phyloP scores from a whole-genome alignment of 2,797 vertebrate species.

The Poecilia velifera region DNA sequence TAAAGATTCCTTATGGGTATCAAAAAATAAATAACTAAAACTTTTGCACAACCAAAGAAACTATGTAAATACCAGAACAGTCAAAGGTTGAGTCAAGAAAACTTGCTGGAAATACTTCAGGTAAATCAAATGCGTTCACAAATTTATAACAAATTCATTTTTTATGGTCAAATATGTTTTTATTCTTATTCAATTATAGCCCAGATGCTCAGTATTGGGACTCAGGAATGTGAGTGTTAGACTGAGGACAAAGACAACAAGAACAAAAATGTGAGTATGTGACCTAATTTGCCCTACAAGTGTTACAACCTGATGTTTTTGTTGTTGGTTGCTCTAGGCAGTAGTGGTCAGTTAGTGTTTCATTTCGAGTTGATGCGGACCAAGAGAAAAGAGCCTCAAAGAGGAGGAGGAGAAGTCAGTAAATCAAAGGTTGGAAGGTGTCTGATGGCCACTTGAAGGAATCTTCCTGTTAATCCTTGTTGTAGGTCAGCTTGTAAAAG shows the following conservation, averaged over 20 bases:
- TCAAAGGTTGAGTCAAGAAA: background rate
- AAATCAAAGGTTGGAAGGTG: background rate
- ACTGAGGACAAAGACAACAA: background rate
- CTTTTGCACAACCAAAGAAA: background rate
- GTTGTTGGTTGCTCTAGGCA: slow-evolving; percentile 5
- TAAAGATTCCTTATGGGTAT: background rate
- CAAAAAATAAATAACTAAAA: background rate
- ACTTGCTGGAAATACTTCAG: background rate
- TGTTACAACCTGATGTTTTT: background rate
- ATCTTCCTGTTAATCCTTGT: slow-evolving; percentile 6
- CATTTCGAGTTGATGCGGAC: background rate
- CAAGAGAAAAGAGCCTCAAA: background rate
- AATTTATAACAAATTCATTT: background rate
- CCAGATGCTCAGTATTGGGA: background rate
- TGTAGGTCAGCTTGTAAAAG: slow-evolving; percentile 44
- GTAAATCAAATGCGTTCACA: background rate
- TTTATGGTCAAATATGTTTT: background rate
- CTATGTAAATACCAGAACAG: background rate
- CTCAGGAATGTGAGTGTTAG: background rate
- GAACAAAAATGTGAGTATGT: background rate
- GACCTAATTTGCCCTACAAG: background rate
- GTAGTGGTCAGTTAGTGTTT: background rate
- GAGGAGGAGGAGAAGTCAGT: background rate
- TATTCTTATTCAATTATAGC: background rate
- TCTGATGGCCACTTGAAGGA: slow-evolving; percentile 7